Evolutionary conservation across 1,140 invertebrate species (phyloP).

Genomic region (Pseudobourletiella spinata): DNA sequence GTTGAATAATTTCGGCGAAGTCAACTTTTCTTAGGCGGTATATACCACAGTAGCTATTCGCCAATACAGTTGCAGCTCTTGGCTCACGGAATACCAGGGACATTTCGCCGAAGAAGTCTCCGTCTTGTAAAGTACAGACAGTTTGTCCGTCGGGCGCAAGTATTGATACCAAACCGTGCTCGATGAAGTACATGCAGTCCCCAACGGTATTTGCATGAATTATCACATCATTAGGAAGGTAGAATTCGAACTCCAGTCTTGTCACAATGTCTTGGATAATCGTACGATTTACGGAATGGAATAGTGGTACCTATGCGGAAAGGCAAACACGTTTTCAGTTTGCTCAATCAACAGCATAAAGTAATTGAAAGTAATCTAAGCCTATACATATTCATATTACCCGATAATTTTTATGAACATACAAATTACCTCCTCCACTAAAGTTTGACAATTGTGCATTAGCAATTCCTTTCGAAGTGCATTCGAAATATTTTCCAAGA

Average conservation of each 20-base stretch:
- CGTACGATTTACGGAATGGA: constrained; percentile 13
- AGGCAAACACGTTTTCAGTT: neutral
- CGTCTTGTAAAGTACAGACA: constrained; percentile 17
- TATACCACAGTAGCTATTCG: constrained; percentile 20
- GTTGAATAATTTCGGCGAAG: constrained; percentile 17
- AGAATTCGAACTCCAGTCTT: constrained; percentile 27
- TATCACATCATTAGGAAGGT: constrained; percentile 28
- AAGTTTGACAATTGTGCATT: constrained; percentile 24
- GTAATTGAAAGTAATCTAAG: too few species aligned
- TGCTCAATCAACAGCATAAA: neutral
- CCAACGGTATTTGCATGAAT: constrained; percentile 22
- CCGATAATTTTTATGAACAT: too few species aligned
- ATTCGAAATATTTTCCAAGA: constrained; percentile 17
- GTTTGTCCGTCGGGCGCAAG: constrained; percentile 16
- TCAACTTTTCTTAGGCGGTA: constrained; percentile 19
- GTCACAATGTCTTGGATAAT: constrained; percentile 24
- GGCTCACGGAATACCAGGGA: constrained; percentile 15
- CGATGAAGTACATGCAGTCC: constrained; percentile 31
- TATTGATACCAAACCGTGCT: constrained; percentile 23
- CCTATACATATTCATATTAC: too few species aligned
- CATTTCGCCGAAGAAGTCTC: constrained; percentile 32
- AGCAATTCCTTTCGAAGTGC: constrained; percentile 22
- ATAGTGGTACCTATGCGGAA: constrained; percentile 15
- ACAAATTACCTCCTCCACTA: constrained; percentile 17
- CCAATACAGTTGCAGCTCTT: constrained; percentile 21